Base-by-base conservation (phyloP, 2,797 vertebrate genomes). In the Lutjanus campechanus region DNA sequence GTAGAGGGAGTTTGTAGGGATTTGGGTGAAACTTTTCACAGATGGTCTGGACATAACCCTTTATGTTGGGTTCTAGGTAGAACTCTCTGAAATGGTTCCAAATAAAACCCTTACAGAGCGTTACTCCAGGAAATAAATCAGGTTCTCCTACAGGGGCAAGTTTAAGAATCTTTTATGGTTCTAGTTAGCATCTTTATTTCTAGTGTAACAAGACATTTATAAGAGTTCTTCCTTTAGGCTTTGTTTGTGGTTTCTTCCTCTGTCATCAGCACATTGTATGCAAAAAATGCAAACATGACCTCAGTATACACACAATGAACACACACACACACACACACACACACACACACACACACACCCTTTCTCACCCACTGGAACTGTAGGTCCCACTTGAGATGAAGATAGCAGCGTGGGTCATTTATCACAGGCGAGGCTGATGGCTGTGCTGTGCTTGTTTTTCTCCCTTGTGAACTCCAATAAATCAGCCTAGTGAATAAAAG, bases 401-500 rank as follows among this genome's bases (percentile, higher is more conserved):
- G 92, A 94, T 85, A 78, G 76, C 74, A 70, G 81, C 66, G 73
- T 54, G 61, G 91, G 85, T 89, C 88, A 68, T 95, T 94, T 89
- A 90, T 94, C 93, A 93, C 89, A 89, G 73, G 53, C 65, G 44
- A 54, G 79, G 85, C 85, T 86, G 91, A 93, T 88, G 77, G 88
- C 84, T 82, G 86, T 74, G 90, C 91, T 88, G 81, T 79, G 87
- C 85, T 91, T 91, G 91, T 94, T 94, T 95, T 92, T 91, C 92
- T 92, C 84, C 86, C 87, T 69, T 47, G 79, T 85, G 84, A 90
- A 88, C 81, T 72, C 87, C 86, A 90, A 93, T 96, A 96, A 96
- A 96, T 95, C 93, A 94, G 77, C 63, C 64, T 41, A 55, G 66
- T 87, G 91, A 95, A 95, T 94, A 93, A 93, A 93, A 91, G 91